Conservation (phyloP, 2,888 invertebrate genomes). For the Trichogramma evanescens region DNA sequence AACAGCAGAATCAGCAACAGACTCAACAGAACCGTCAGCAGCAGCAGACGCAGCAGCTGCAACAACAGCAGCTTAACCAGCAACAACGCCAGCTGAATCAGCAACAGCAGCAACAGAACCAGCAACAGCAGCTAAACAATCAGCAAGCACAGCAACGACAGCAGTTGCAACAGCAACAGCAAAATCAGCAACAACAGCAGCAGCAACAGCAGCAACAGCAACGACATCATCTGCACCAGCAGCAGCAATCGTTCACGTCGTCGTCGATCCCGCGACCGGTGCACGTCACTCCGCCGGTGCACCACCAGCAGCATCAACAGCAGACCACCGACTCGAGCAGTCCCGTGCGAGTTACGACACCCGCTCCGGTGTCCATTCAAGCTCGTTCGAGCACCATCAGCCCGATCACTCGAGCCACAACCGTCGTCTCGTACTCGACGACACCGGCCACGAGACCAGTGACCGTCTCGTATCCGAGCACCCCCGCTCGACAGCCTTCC, state of each 20-base stretch:
- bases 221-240: too few relatives aligned
- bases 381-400: too few relatives aligned
- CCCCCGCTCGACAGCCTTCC: too few relatives aligned
- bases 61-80: background rate
- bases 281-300: background rate
- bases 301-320: background rate
- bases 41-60: background rate
- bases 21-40: background rate
- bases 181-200: background rate
- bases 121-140: background rate
- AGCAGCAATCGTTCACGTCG: too few relatives aligned
- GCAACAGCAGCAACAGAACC: background rate
- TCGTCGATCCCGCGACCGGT: background rate
- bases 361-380: too few relatives aligned
- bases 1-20: background rate
- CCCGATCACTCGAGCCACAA: too few relatives aligned
- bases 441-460: too few relatives aligned
- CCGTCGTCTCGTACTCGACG: too few relatives aligned
- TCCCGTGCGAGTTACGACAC: too few relatives aligned
- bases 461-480: too few relatives aligned
- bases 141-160: background rate
- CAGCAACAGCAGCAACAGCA: background rate
- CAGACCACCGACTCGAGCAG: too few relatives aligned
- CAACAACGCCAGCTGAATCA: background rate
- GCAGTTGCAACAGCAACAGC: background rate